Percentiles rank a stretch among this genome's conserved stretches.
These are phyloP conservation scores for Heliothis subflexa DNA, from an alignment of 1,140 invertebrate genomes.

Conservation along the genomic window DNA sequence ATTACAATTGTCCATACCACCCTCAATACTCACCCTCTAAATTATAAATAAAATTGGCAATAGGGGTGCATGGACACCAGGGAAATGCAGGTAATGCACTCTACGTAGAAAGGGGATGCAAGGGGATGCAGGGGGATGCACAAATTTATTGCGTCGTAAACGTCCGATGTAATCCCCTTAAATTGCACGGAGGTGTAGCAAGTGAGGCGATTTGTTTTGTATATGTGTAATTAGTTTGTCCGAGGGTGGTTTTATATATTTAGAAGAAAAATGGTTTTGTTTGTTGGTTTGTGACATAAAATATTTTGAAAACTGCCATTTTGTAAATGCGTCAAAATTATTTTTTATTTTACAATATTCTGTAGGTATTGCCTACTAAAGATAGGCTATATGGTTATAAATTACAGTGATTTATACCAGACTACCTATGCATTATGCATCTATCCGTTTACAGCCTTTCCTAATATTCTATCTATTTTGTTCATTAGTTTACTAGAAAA, in stretches of 20 bases:
- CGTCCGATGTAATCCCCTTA: constrained; percentile 54
- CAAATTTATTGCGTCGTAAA: constrained; percentile 60
- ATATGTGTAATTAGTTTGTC: constrained; percentile 21
- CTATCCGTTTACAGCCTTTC: no score
- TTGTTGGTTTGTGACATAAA: no score
- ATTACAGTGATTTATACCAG: no score
- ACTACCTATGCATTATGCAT: no score
- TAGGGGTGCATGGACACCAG: constrained; percentile 39
- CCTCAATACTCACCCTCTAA: constrained; percentile 23
- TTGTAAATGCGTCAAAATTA: no score
- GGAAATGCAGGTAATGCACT: constrained; percentile 64
- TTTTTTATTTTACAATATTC: no score
- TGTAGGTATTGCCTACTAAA: no score
- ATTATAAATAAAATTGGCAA: constrained; percentile 46
- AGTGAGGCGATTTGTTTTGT: constrained; percentile 36
- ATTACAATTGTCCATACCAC: not conserved
- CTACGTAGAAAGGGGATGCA: constrained; percentile 26
- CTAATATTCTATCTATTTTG: no score
- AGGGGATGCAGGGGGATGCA: constrained; percentile 43
- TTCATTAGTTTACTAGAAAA: no score
- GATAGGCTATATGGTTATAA: no score
- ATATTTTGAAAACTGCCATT: no score
- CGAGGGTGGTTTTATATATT: not conserved
- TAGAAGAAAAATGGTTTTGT: not conserved
- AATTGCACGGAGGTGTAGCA: constrained; percentile 49